Evolutionary conservation across 2,797 vertebrate genomes (phyloP).

Genomic region (Hippopotamyrus pictus): DNA sequence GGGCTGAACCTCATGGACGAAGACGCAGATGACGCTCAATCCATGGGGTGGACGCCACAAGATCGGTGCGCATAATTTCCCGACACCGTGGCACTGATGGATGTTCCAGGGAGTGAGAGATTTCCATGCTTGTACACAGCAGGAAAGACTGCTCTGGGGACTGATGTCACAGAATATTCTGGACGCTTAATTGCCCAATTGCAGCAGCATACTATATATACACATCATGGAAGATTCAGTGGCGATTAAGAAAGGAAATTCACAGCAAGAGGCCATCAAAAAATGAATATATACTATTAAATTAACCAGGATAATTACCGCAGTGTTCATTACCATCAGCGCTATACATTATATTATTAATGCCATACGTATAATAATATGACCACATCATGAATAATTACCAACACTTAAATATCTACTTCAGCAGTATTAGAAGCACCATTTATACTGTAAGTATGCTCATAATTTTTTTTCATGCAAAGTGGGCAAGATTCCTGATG

Average conservation of each 20-base stretch:
- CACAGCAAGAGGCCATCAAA: constrained; percentile 3
- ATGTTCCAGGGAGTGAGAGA: background rate
- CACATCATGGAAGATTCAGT: background rate
- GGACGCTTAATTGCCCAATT: background rate
- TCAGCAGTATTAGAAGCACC: background rate
- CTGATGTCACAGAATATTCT: background rate
- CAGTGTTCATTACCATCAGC: background rate
- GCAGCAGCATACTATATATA: background rate
- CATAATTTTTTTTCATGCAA: background rate
- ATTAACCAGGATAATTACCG: background rate
- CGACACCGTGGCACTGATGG: background rate
- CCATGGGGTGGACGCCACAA: background rate
- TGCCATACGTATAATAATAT: background rate
- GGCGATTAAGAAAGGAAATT: background rate
- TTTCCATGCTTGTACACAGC: background rate
- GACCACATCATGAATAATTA: background rate
- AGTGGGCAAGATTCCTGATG: background rate
- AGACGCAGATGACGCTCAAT: background rate
- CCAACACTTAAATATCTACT: background rate
- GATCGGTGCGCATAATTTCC: background rate
- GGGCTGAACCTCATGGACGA: background rate
- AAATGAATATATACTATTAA: background rate
- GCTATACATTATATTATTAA: constrained; percentile 11
- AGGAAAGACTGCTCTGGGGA: background rate
- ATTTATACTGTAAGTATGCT: background rate